These are phyloP conservation scores for Anser cygnoides DNA, from an alignment of 2,113 vertebrate genomes.

Conservation along the genomic window DNA sequence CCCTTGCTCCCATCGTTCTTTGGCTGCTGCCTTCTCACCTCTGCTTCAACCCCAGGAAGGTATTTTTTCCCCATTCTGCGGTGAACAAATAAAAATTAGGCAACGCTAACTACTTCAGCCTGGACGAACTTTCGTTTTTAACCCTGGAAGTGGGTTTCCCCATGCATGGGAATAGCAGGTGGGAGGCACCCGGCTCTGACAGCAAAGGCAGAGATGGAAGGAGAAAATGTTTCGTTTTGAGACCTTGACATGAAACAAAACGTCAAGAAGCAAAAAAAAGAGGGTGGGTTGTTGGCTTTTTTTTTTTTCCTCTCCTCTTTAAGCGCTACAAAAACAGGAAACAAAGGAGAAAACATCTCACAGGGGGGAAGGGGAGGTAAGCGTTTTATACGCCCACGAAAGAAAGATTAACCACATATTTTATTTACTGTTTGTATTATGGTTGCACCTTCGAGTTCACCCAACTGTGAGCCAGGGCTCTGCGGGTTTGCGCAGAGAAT, in stretches of 20 bases:
- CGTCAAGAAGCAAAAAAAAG: neutral
- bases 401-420: conserved; percentile 68
- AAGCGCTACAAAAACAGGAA: conserved; percentile 66
- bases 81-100: neutral
- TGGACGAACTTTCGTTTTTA: neutral
- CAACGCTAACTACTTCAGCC: neutral
- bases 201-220: conserved; percentile 35
- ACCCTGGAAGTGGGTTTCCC: neutral
- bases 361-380: conserved; percentile 53
- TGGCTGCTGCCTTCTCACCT: neutral
- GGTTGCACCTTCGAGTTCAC: neutral
- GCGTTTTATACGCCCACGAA: conserved; percentile 56
- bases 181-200: neutral
- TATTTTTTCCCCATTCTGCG: neutral
- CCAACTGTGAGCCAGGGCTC: neutral
- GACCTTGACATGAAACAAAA: conserved; percentile 29
- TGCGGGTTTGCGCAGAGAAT: neutral
- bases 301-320: neutral
- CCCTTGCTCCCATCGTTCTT: neutral
- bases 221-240: neutral
- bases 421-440: conserved; percentile 64
- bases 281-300: conserved; percentile 3
- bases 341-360: conserved; percentile 73
- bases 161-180: neutral
- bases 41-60: neutral